Evolutionary conservation across 2,113 vertebrate species (phyloP).

Genomic region (Tautogolabrus adspersus): DNA sequence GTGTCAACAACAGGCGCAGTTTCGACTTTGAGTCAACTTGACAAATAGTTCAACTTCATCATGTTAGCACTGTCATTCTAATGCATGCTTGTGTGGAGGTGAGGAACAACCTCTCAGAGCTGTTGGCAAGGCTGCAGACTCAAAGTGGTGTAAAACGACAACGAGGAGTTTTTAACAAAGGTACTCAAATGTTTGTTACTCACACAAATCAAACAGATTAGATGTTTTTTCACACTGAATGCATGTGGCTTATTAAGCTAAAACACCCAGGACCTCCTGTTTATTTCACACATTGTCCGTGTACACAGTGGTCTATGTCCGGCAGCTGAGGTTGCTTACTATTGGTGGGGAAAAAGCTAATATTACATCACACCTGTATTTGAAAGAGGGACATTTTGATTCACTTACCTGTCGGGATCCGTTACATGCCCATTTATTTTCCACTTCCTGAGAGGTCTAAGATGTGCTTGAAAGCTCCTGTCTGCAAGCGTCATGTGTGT

Average conservation of each 20-base stretch:
- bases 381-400: not conserved
- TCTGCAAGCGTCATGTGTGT: not conserved
- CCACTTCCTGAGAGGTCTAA: too few relatives aligned
- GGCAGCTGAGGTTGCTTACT: not conserved
- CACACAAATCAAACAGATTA: not conserved
- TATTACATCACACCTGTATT: too few relatives aligned
- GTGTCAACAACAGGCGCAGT: too few relatives aligned
- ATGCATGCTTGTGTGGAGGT: too few relatives aligned
- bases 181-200: not conserved
- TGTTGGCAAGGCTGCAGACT: too few relatives aligned
- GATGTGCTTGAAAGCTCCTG: not conserved
- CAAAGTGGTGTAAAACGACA: too few relatives aligned
- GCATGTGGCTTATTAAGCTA: not conserved
- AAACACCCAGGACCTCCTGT: not conserved
- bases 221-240: not conserved
- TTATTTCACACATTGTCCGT: not conserved
- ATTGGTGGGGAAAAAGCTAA: not conserved
- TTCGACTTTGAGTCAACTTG: too few relatives aligned
- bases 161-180: not conserved
- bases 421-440: too few relatives aligned
- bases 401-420: too few relatives aligned
- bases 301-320: not conserved
- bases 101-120: too few relatives aligned
- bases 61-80: too few relatives aligned
- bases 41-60: too few relatives aligned